phyloP scores from a whole-genome alignment of 2,888 invertebrate genomes.

The Creontiades dilutus region DNA sequence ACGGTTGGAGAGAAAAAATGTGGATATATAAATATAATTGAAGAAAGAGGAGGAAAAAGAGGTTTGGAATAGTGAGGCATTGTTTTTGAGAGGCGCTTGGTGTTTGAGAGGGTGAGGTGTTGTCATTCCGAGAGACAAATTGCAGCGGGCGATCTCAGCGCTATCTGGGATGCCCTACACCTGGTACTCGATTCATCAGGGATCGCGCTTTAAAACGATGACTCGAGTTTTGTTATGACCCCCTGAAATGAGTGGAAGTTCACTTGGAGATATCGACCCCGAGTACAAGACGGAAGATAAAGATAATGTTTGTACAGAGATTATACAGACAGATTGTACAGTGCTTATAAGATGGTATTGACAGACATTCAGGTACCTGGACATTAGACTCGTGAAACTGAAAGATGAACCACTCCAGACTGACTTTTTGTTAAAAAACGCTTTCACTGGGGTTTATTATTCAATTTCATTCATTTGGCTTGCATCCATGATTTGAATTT shows the following conservation, averaged over 20 bases:
- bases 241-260: not conserved
- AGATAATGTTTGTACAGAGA: too few species aligned
- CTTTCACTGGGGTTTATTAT: too few species aligned
- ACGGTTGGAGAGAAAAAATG: conserved; percentile 7
- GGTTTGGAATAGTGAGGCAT: conserved; percentile 21
- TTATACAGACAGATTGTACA: too few species aligned
- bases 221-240: not conserved
- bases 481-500: too few species aligned
- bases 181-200: conserved; percentile 11
- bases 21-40: conserved; percentile 13
- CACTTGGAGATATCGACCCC: too few species aligned
- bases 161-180: not conserved
- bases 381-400: too few species aligned
- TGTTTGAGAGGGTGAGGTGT: conserved; percentile 7
- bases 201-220: not conserved
- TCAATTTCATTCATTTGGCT: too few species aligned
- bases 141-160: conserved; percentile 7
- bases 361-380: too few species aligned
- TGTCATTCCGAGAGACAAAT: conserved; percentile 16
- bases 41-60: not conserved
- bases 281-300: too few species aligned
- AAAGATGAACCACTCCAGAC: too few species aligned
- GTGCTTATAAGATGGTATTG: too few species aligned
- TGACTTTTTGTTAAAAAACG: too few species aligned
- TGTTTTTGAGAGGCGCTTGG: conserved; percentile 36